Base-by-base conservation (phyloP, 1,140 invertebrate species). In the Lepidurus apus region DNA sequence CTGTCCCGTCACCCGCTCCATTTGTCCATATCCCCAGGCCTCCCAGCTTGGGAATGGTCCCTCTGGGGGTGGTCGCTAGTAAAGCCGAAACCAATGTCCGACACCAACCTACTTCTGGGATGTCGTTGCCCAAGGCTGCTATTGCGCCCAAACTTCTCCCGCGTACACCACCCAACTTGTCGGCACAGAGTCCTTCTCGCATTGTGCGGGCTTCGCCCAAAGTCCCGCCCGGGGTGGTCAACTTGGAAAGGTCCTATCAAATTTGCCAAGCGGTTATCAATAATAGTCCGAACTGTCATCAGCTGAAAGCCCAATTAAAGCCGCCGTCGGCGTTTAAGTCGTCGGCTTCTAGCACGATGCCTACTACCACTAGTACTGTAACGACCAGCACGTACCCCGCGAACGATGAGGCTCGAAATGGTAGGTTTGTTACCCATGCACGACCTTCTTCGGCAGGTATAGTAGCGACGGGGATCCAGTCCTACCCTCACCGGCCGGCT, bases 211-310 rank as follows among this genome's bases (percentile, higher is more conserved):
- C 42, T 24, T 88, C 88, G 42, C 90, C 88, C 73, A 93, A 92
- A 85, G 89, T 93, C 79, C 93, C 93, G 7, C 93, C 93, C 0
- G 93, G 93, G 6, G 92, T 92, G 34, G 93, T 97, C 8, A 97
- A 97, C 86, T 86, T 97, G 13, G 95, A 97, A 84, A 88, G 96
- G 43, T 97, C 95, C 82, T 95, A 97, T 84, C 95, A 97, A 85
- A 98, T 98, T 82, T 97, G 95, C 85, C 94, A 97, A 85, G 94
- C 94, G 53, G 95, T 96, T 75, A 95, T 97, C 80, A 93, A 96
- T 86, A 96, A 94, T 83, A 95, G 93, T 82, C 93, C 93, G 0
- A 96, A 96, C 85, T 87, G 93, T 26, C 92, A 95, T 84, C 93
- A 95, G 83, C 83, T 95, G n/a, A 90, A 92, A 79, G 91, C 92